Evolutionary conservation across 2,888 invertebrate genomes (phyloP), one percentile per base, ranked within the genome.

Genomic region (Leptinotarsa peninsularis): DNA sequence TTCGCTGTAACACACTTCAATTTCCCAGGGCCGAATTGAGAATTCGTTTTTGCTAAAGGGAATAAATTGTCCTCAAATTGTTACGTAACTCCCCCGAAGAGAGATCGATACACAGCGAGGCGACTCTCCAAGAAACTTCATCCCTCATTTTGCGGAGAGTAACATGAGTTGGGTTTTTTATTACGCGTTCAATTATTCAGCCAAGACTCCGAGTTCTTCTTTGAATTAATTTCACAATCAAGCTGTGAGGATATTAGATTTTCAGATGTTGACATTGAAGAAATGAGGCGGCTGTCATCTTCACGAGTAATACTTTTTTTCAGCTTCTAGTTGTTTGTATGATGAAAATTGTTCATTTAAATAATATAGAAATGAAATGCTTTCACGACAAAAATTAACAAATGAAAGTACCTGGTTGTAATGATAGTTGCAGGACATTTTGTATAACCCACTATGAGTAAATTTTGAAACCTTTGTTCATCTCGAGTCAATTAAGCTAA

Each of bases 61-160:
- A 63, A 63, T 63, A 43, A 63, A 63, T 43, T 43, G 33, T 63
- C 63, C 63, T 27, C 63, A 63, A 63, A 43, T 63, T 63, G 33
- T 63, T 63, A 63, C n/a, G 63, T n/a, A 63, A 63, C 63, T 63
- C 27, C 33, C 21, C 63, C 43, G 33, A 43, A 27, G 33, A 63
- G 63, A 63, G n/a, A 63, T 63, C 63, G 63, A 63, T 63, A 63
- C 63, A n/a, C 17, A 33, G n/a, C 63, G 33, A n/a, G 27, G 33
- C 63, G 63, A 43, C 63, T 43, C 33, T 43, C 27, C 17, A 63
- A 13, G n/a, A 63, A 63, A 63, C 43, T 63, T 43, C 63, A 63
- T 63, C 43, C 43, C 63, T 63, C 63, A 43, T 63, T 33, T 63
- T 63, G 5, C 63, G 33, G 27, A 17, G 33, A 33, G 63, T 10